Base-by-base conservation (phyloP, 2,797 vertebrate genomes). In the Coracias cyanogaster region DNA sequence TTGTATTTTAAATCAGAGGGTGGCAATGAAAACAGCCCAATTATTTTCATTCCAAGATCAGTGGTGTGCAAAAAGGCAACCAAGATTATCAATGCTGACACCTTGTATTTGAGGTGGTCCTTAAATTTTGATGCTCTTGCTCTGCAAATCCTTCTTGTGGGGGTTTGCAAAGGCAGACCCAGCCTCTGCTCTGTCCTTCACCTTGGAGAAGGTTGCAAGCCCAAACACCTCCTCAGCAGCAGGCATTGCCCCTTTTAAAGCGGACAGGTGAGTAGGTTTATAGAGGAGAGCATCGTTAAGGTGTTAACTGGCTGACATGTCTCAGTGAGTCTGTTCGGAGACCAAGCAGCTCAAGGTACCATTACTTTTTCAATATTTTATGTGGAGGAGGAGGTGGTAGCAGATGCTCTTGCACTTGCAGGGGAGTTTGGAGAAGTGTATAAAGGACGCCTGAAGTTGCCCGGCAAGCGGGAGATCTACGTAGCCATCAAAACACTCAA, bases 371-470 rank as follows among this genome's bases (percentile, higher is more conserved):
- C 46, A 29, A 2, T 48, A 37, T 21, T 83, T 48, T n/a, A 4
- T 28, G 31, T 21, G 48, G 51, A 79, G 49, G 49, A 54, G 39
- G 20, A 71, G 69, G n/a, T 88, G 48, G 58, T 41, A 72, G 35
- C 0, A 1, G 19, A 22, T 64, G 15, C 48, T 88, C 62, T 93
- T 86, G 33, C 16, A 5, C 74, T 96, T 57, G 12, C 97, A 99
- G 99, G 99, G 83, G 99, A 99, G 97, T 99, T 99, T 92, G 99
- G 99, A 57, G 99, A 99, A 96, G 99, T 99, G 39, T 99, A 99
- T 94, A 99, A 99, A 87, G 99, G 99, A 15, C 99, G 99, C n/a
- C 97, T 99, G 95, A 99, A 99, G 97, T 97, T 99, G 45, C 99
- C 99, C 0, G 99, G 99, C 58, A 99, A 99, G 96, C 98, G 99